Evolutionary conservation across 2,113 vertebrate genomes (phyloP).

Genomic region (Psittacus erithacus): DNA sequence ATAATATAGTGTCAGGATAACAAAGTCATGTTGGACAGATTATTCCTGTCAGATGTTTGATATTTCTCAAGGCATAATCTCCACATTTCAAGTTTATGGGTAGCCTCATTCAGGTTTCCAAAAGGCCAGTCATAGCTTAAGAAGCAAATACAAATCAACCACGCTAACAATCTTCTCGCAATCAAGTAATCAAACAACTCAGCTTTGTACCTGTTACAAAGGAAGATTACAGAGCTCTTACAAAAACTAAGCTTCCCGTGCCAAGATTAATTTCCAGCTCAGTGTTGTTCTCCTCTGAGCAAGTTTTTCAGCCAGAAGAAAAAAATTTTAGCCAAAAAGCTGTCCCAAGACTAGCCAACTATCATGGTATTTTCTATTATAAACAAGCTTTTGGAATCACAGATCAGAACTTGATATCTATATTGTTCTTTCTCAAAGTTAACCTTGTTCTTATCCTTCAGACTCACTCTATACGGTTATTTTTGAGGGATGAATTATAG

Average conservation of each 20-base stretch:
- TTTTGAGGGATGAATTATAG: background rate
- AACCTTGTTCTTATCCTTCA: background rate
- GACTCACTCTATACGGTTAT: background rate
- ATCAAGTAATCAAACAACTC: background rate
- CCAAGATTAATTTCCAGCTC: background rate
- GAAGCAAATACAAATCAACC: background rate
- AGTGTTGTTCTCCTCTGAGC: background rate
- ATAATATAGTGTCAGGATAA: background rate
- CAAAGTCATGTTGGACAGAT: background rate
- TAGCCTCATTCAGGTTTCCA: background rate
- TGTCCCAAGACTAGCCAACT: background rate
- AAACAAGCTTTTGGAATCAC: background rate
- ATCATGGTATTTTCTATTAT: background rate
- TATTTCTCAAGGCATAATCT: background rate
- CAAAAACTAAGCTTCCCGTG: background rate
- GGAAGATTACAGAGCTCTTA: background rate
- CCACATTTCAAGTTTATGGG: background rate
- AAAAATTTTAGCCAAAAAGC: background rate
- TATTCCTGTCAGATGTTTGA: background rate
- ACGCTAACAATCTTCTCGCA: background rate
- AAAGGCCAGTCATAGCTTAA: background rate
- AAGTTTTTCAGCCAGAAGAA: background rate
- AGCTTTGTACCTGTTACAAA: background rate
- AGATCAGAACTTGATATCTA: background rate
- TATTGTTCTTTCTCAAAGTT: background rate